Evolutionary conservation across 1,140 invertebrate genomes (phyloP).

Genomic region (Euwallacea fornicatus): DNA sequence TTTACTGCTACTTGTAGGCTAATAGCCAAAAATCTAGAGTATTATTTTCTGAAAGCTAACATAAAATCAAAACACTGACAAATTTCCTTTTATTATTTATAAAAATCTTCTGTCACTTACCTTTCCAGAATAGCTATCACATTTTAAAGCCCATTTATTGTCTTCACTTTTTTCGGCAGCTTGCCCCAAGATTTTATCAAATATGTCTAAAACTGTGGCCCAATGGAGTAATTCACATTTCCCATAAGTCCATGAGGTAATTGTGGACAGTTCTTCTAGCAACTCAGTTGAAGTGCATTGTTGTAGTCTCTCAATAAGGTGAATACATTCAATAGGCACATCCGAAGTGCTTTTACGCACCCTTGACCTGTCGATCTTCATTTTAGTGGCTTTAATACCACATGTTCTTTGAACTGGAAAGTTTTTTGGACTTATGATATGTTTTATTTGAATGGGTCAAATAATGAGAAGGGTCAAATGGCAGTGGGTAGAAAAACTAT

Average conservation of each 20-base stretch:
- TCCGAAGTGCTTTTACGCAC: slow-evolving; percentile 87
- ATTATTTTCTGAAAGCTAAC: neutral
- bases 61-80: neutral
- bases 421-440: too few relatives aligned
- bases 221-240: slow-evolving; percentile 92
- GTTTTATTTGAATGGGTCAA: too few relatives aligned
- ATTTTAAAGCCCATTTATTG: slow-evolving; percentile 77
- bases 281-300: slow-evolving; percentile 72
- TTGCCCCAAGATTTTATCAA: slow-evolving; percentile 79
- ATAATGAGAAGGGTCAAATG: too few relatives aligned
- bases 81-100: neutral
- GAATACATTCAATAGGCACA: slow-evolving; percentile 82
- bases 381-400: slow-evolving; percentile 50
- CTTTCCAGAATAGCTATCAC: slow-evolving; percentile 61
- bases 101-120: slow-evolving; percentile 20
- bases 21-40: slow-evolving; percentile 9
- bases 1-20: slow-evolving; percentile 15
- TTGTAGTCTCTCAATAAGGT: slow-evolving; percentile 77
- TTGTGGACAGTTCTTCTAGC: slow-evolving; percentile 70
- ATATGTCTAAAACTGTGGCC: slow-evolving; percentile 84
- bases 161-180: slow-evolving; percentile 66
- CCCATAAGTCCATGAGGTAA: slow-evolving; percentile 86
- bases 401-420: too few relatives aligned
- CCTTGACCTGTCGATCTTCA: slow-evolving; percentile 87
- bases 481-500: too few relatives aligned